Conservation (phyloP, 1,140 invertebrate genomes). For the Drosophila burlai region DNA sequence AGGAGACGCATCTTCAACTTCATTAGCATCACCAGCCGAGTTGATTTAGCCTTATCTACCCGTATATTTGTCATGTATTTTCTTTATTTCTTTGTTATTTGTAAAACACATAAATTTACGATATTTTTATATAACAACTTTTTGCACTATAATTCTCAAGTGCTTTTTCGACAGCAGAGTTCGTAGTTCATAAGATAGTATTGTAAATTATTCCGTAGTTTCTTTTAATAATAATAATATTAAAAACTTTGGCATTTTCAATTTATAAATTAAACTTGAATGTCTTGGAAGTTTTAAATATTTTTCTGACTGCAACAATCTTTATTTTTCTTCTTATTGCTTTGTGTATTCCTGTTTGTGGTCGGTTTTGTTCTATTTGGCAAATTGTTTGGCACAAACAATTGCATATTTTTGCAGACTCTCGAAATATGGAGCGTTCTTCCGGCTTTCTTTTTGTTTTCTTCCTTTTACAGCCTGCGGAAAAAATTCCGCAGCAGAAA, state of each 20-base stretch:
- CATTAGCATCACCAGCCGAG: background rate
- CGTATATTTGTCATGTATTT: too few relatives aligned
- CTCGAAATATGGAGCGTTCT: slow-evolving; percentile 55
- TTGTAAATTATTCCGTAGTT: too few relatives aligned
- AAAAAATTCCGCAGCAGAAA: slow-evolving; percentile 9
- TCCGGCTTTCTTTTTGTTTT: slow-evolving; percentile 14
- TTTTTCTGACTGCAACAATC: background rate
- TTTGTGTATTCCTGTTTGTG: slow-evolving; percentile 11
- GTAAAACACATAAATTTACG: too few relatives aligned
- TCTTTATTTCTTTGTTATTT: too few relatives aligned
- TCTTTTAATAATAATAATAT: background rate
- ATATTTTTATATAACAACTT: too few relatives aligned
- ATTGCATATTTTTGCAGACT: slow-evolving; percentile 62
- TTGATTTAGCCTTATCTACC: background rate
- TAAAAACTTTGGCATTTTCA: background rate
- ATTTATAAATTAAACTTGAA: background rate
- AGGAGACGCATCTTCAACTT: too few relatives aligned
- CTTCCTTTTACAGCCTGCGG: slow-evolving; percentile 5
- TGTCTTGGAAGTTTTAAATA: background rate
- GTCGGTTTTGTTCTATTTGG: slow-evolving; percentile 38
- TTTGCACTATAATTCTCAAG: background rate
- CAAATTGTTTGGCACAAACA: slow-evolving; percentile 69
- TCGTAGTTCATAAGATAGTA: too few relatives aligned
- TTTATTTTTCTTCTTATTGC: slow-evolving; percentile 12
- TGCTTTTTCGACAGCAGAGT: background rate